phyloP scores from a whole-genome alignment of 2,797 vertebrate genomes.

The Ctenosaura bakeri region DNA sequence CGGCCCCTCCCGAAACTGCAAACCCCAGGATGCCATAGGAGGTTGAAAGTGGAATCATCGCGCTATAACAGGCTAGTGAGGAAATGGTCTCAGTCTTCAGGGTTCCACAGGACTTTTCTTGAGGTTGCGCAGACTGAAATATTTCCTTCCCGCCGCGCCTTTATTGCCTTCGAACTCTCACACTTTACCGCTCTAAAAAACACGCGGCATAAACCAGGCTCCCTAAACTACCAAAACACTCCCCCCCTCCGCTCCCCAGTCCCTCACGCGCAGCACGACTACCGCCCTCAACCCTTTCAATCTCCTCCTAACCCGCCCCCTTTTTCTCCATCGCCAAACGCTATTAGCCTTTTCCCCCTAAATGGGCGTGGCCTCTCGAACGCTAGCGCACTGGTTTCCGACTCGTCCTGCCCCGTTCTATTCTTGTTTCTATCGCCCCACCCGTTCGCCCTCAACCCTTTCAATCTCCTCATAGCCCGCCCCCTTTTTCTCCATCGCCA shows the following conservation, averaged over 20 bases:
- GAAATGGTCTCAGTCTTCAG: no score
- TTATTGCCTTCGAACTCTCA: neutral
- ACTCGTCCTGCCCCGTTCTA: neutral
- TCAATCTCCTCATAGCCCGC: neutral
- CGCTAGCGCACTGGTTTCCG: neutral
- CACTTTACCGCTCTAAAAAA: no score
- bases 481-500: neutral
- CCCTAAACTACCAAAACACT: no score
- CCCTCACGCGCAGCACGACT: no score
- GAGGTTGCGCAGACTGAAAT: neutral
- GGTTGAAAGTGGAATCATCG: no score
- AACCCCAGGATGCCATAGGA: no score
- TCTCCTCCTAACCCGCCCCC: no score
- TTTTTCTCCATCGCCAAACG: neutral
- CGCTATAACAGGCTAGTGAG: no score
- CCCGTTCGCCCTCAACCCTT: rapidly evolving
- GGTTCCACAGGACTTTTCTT: no score
- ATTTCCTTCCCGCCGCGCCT: neutral
- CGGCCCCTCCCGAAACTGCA: no score
- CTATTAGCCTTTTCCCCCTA: neutral
- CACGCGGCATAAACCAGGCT: neutral
- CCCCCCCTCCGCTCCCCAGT: no score
- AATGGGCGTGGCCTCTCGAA: neutral
- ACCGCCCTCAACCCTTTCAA: neutral
- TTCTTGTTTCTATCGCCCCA: neutral